Conservation (phyloP, 2,797 vertebrate species). For the Nyctibius grandis region DNA sequence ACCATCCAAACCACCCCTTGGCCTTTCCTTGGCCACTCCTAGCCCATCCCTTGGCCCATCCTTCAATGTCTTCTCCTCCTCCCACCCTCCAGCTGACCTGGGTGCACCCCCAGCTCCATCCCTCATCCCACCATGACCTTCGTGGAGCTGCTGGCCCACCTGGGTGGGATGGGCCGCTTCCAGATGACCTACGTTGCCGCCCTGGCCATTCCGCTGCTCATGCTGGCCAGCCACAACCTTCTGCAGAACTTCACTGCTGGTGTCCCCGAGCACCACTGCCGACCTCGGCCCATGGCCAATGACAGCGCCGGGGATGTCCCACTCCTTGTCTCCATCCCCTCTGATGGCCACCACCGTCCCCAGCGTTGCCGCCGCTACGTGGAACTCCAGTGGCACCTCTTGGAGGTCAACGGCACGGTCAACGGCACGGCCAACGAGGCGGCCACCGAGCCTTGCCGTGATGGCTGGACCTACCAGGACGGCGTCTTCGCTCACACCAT, state of each 20-base stretch:
- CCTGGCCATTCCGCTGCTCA: slow-evolving; percentile 76
- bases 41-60: neutral
- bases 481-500: slow-evolving; percentile 78
- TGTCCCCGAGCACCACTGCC: slow-evolving; percentile 62
- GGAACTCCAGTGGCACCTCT: slow-evolving; percentile 77
- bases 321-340: slow-evolving; percentile 66
- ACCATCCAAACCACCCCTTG: neutral
- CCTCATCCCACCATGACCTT: slow-evolving; percentile 76
- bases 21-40: too few relatives aligned
- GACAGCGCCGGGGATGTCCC: slow-evolving; percentile 39
- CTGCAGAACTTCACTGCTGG: slow-evolving; percentile 89
- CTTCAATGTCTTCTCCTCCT: neutral
- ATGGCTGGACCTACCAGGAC: slow-evolving; percentile 80
- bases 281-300: slow-evolving; percentile 7
- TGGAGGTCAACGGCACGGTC: slow-evolving; percentile 55
- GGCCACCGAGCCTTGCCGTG: slow-evolving; percentile 73
- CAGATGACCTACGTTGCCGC: slow-evolving; percentile 79
- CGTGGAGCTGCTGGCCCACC: slow-evolving; percentile 78
- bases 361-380: slow-evolving; percentile 74
- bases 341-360: slow-evolving; percentile 32
- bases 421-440: neutral
- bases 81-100: neutral
- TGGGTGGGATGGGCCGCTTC: slow-evolving; percentile 85
- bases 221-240: slow-evolving; percentile 89
- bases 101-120: neutral